These are phyloP conservation scores for Trisateles emortualis DNA, from an alignment of 2,888 invertebrate species.

Conservation along the genomic window DNA sequence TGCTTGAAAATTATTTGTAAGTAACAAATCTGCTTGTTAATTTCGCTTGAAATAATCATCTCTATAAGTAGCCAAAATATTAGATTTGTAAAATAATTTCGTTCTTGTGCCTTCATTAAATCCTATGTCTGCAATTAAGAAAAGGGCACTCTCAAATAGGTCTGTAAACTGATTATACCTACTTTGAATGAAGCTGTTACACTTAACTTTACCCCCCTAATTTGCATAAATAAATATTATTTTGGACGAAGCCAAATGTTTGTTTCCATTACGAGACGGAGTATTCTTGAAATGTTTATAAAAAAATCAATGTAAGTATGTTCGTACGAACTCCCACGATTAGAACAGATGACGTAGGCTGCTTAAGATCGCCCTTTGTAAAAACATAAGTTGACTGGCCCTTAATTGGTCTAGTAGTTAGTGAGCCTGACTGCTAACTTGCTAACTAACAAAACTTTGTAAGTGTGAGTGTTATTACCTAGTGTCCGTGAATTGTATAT, in stretches of 20 bases:
- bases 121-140: conserved; percentile 75
- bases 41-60: conserved; percentile 18
- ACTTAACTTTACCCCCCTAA: conserved; percentile 66
- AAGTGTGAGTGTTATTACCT: too few species aligned
- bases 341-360: too few species aligned
- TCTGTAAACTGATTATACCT: conserved; percentile 74
- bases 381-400: too few species aligned
- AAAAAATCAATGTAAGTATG: too few species aligned
- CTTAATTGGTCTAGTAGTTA: too few species aligned
- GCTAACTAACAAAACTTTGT: too few species aligned
- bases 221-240: conserved; percentile 76
- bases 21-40: conserved; percentile 3
- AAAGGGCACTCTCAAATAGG: conserved; percentile 52
- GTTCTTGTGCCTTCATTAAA: conserved; percentile 70
- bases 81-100: conserved; percentile 65
- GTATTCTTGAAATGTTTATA: conserved; percentile 44
- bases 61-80: conserved; percentile 46
- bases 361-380: too few species aligned
- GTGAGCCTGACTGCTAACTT: too few species aligned
- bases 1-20: conserved; percentile 10
- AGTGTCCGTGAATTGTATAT: too few species aligned
- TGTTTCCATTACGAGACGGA: conserved; percentile 58
- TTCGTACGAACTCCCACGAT: too few species aligned
- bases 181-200: conserved; percentile 77
- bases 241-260: conserved; percentile 60